phyloP scores from a whole-genome alignment of 1,140 invertebrate genomes.

The Drosophila prosaltans region DNA sequence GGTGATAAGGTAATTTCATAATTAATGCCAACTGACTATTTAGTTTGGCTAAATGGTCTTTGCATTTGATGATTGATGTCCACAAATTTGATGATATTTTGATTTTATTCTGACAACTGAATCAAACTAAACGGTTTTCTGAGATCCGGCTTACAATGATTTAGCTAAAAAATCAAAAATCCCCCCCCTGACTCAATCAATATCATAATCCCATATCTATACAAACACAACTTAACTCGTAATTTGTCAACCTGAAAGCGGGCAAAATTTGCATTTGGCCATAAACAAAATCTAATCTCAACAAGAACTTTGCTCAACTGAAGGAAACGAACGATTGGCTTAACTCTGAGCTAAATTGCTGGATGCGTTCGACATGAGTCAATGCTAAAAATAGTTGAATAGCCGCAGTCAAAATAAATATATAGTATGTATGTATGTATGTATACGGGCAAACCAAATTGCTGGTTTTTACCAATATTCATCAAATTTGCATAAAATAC shows the following conservation, averaged over 20 bases:
- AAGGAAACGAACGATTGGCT: conserved; percentile 2
- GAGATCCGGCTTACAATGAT: conserved; percentile 29
- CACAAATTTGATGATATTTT: conserved; percentile 21
- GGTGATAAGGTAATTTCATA: conserved; percentile 52
- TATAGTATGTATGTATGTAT: conserved; percentile 23
- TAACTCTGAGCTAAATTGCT: conserved; percentile 35
- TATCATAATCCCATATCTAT: conserved; percentile 1
- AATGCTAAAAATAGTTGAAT: conserved; percentile 69
- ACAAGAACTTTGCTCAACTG: conserved; percentile 15
- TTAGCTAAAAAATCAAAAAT: neutral
- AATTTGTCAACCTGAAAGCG: conserved; percentile 32
- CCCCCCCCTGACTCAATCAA: conserved; percentile 17
- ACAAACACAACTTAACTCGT: conserved; percentile 7
- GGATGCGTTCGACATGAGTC: conserved; percentile 58
- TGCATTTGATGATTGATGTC: conserved; percentile 14
- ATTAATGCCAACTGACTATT: conserved; percentile 60
- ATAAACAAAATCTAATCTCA: conserved; percentile 40
- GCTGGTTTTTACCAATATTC: conserved; percentile 54
- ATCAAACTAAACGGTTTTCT: neutral
- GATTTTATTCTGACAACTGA: neutral
- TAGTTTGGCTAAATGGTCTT: conserved; percentile 53
- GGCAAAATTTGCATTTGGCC: conserved; percentile 46
- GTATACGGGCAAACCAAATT: conserved; percentile 55
- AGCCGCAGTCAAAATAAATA: conserved; percentile 44
- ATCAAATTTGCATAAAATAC: conserved; percentile 66